Percentiles rank a stretch among this genome's conserved stretches.
Conservation (phyloP, 2,888 invertebrate genomes). For the Scrobipalpa costella region DNA sequence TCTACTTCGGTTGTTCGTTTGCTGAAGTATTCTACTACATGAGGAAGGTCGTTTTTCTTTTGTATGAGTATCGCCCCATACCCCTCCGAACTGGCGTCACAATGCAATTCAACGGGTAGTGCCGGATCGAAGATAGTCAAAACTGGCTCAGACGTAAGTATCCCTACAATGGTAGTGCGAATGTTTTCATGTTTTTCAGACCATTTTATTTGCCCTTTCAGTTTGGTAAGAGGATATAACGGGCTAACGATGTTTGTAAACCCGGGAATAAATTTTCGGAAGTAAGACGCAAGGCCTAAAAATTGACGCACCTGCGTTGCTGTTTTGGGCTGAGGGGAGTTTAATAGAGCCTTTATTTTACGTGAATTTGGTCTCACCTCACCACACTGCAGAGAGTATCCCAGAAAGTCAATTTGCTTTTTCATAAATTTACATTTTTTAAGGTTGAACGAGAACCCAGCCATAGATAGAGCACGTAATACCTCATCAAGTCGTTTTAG, state of each 20-base stretch:
- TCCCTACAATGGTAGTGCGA: background rate
- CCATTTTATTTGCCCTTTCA: conserved; percentile 7
- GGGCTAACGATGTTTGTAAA: background rate
- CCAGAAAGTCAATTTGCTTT: conserved; percentile 11
- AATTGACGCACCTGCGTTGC: no score
- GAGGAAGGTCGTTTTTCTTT: conserved; percentile 2
- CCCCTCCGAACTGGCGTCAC: conserved; percentile 8
- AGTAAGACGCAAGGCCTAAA: conserved; percentile 16
- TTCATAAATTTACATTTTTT: conserved; percentile 8
- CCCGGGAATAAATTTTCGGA: conserved; percentile 11
- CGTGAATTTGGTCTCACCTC: conserved; percentile 10
- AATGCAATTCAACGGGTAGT: conserved; percentile 5
- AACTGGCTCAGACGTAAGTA: conserved; percentile 15
- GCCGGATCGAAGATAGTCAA: conserved; percentile 15
- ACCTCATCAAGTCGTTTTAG: conserved; percentile 4
- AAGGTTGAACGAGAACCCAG: conserved; percentile 11
- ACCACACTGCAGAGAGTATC: background rate
- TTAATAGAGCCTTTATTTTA: conserved; percentile 18
- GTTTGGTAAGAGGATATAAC: no score
- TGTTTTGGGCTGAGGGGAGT: conserved; percentile 2
- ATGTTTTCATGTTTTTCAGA: background rate
- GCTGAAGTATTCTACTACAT: conserved; percentile 17
- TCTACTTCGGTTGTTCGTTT: conserved; percentile 25
- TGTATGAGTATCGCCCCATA: conserved; percentile 13
- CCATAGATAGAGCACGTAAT: background rate